Conservation (phyloP, 30 jellyfish, hydroid and myxozoan species). For the Turritopsis rubra region DNA sequence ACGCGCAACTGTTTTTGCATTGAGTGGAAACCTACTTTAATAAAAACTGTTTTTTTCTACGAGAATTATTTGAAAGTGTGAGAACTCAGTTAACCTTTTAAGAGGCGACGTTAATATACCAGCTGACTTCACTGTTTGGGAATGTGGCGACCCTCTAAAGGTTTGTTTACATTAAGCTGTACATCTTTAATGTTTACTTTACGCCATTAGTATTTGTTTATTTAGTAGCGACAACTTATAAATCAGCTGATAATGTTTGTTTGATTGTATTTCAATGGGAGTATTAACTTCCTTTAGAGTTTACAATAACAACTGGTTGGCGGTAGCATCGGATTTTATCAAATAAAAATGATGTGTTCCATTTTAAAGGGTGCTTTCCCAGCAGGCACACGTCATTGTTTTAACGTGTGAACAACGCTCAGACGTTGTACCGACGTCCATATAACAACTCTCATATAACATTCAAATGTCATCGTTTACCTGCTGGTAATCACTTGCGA, state of each 20-base stretch:
- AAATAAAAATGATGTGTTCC: too few species aligned
- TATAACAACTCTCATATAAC: too few species aligned
- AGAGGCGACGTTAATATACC: not conserved
- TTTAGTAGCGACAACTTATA: not conserved
- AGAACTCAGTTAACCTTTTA: not conserved
- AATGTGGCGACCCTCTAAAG: not conserved
- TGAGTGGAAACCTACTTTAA: too few species aligned
- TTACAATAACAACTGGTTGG: not conserved
- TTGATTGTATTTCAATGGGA: not conserved
- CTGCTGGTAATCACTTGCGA: too few species aligned
- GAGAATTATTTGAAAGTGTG: not conserved
- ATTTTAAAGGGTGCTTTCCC: too few species aligned
- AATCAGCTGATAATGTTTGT: not conserved
- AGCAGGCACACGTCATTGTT: too few species aligned
- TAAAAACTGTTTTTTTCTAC: too few species aligned
- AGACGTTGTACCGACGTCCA: too few species aligned
- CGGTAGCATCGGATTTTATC: too few species aligned
- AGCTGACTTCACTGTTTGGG: not conserved
- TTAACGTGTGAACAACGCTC: too few species aligned
- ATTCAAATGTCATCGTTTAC: too few species aligned
- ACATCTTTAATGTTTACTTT: not conserved
- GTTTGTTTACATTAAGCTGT: not conserved
- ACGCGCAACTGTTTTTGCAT: too few species aligned
- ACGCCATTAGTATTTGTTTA: not conserved
- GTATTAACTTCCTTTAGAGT: not conserved